phyloP scores from a whole-genome alignment of 2,113 vertebrate species.

The Psilopsiagon aymara region DNA sequence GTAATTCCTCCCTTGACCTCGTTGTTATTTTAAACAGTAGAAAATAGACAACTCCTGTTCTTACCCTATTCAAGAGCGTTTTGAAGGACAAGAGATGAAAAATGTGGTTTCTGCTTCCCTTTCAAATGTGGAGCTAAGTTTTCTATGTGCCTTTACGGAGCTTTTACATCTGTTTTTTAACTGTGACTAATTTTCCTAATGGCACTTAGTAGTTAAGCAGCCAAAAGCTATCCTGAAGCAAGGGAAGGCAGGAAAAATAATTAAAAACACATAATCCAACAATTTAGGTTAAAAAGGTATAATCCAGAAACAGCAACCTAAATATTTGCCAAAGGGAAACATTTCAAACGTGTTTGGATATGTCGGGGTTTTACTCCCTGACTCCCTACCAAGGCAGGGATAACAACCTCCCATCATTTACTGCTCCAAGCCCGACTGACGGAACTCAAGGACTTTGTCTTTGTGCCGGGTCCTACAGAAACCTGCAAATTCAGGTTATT shows the following conservation, averaged over 20 bases:
- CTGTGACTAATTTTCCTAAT: background rate
- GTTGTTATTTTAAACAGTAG: background rate
- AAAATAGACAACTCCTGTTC: background rate
- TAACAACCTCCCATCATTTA: background rate
- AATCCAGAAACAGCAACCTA: background rate
- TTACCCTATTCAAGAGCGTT: rapidly evolving
- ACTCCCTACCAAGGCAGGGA: background rate
- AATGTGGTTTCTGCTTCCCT: background rate
- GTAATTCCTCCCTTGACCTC: background rate
- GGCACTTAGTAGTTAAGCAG: background rate
- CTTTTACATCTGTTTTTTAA: background rate
- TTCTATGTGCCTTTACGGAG: rapidly evolving
- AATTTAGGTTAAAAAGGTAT: background rate
- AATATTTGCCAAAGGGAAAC: background rate
- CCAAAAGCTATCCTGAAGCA: background rate
- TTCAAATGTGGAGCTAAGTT: background rate
- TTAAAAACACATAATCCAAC: background rate
- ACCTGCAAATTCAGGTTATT: background rate
- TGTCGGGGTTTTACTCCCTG: background rate
- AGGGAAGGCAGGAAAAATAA: background rate
- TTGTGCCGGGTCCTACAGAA: background rate
- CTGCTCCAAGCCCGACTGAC: background rate
- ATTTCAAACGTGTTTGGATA: background rate
- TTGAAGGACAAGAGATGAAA: background rate
- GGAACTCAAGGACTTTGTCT: background rate